These are phyloP conservation scores for Gisinianus flammeolus DNA, from an alignment of 2,888 invertebrate species.

Conservation along the genomic window DNA sequence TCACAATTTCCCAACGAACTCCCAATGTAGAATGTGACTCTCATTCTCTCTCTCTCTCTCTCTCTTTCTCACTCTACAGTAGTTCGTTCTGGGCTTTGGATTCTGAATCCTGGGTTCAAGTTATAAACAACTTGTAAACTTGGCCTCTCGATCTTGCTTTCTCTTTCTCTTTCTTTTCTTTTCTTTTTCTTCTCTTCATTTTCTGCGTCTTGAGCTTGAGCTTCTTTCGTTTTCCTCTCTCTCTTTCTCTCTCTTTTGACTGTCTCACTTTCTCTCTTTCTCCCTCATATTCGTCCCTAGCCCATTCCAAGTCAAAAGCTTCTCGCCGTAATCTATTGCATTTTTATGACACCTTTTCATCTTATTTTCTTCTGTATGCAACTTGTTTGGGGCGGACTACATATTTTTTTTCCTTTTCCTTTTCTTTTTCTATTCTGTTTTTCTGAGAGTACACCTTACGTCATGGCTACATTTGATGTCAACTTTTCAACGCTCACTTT, in stretches of 20 bases:
- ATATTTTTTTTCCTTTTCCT: too few relatives aligned
- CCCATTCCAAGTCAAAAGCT: too few relatives aligned
- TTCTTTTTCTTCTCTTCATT: conserved; percentile 1
- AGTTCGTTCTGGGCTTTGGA: too few relatives aligned
- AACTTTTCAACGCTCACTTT: conserved; percentile 8
- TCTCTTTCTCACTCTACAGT: too few relatives aligned
- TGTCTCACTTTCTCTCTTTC: not conserved
- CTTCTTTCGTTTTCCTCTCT: conserved; percentile 15
- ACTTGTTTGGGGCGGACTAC: not conserved
- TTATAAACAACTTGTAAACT: too few relatives aligned
- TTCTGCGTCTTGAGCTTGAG: too few relatives aligned
- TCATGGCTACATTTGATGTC: conserved; percentile 4
- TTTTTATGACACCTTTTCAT: conserved; percentile 4
- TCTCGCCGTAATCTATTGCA: conserved; percentile 1
- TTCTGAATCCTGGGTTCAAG: too few relatives aligned
- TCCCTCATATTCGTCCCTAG: not conserved
- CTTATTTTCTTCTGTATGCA: not conserved
- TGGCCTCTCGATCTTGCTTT: not conserved
- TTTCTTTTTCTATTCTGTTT: too few relatives aligned
- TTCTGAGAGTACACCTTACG: too few relatives aligned
- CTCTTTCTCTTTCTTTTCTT: not conserved
- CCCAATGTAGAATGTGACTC: conserved; percentile 8
- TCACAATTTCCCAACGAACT: conserved; percentile 3
- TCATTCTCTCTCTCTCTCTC: too few relatives aligned
- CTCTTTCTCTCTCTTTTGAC: not conserved